Conservation (phyloP, 2,797 vertebrate genomes). For the Hippopotamyrus pictus region DNA sequence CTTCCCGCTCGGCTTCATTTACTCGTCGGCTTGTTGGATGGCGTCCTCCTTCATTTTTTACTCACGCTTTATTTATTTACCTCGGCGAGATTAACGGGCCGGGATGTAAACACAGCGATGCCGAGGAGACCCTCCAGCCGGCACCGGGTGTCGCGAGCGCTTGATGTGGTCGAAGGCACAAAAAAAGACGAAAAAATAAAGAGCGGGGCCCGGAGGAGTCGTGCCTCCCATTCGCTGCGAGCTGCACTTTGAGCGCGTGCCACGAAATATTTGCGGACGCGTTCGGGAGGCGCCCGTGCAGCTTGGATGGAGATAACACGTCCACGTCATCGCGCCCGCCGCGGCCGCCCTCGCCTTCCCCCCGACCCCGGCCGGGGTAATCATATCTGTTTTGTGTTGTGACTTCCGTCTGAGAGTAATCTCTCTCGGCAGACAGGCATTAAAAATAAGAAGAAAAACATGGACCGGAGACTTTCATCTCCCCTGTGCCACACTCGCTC, state of each 20-base stretch:
- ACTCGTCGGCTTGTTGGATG: neutral
- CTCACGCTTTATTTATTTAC: conserved; percentile 23
- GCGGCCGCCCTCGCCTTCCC: conserved; percentile 39
- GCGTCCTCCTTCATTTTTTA: conserved; percentile 2
- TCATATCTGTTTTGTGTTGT: conserved; percentile 56
- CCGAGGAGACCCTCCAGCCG: neutral
- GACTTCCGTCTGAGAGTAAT: conserved; percentile 52
- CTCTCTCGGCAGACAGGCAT: conserved; percentile 34
- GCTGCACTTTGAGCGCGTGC: conserved; percentile 60
- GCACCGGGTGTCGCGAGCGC: conserved; percentile 43
- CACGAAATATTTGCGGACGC: conserved; percentile 62
- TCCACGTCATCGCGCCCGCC: conserved; percentile 50
- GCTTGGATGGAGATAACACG: conserved; percentile 69
- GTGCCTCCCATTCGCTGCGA: conserved; percentile 39
- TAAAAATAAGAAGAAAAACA: conserved; percentile 34
- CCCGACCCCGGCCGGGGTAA: conserved; percentile 47
- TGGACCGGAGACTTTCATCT: conserved; percentile 23
- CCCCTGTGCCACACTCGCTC: conserved; percentile 20
- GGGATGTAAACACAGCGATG: conserved; percentile 15
- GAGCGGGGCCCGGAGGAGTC: conserved; percentile 39
- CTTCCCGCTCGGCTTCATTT: neutral
- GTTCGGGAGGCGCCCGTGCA: conserved; percentile 57
- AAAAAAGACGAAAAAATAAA: conserved; percentile 4
- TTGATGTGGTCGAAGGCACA: conserved; percentile 40
- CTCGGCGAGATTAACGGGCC: conserved; percentile 7